Base-by-base conservation (phyloP, 2,888 invertebrate genomes). In the Ectobius pallidus region DNA sequence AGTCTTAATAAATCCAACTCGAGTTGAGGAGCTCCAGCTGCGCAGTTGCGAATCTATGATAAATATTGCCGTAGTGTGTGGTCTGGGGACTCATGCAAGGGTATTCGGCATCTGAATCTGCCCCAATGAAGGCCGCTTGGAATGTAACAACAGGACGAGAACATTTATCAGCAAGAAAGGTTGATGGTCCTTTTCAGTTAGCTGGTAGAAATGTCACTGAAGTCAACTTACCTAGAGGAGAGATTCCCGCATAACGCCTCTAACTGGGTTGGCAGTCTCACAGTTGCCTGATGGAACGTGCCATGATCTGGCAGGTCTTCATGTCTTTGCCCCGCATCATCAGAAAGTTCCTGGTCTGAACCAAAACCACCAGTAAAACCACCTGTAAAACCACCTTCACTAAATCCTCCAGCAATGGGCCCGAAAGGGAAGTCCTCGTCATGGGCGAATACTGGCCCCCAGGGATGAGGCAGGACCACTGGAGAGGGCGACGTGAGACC, bases 171-270 rank as follows among this genome's bases (percentile, higher is more conserved):
- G n/a, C n/a, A n/a, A n/a, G n/a, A n/a, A n/a, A n/a, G n/a, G n/a
- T n/a, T n/a, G n/a, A n/a, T n/a, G n/a, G n/a, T n/a, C n/a, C n/a
- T n/a, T n/a, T n/a, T n/a, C n/a, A n/a, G n/a, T n/a, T n/a, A n/a
- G n/a, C n/a, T n/a, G n/a, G n/a, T n/a, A 34, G 34, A 34, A 34
- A 34, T 34, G 27, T 20, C 16, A n/a, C 7, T 0, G 18, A 34
- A n/a, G n/a, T n/a, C n/a, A n/a, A 14, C 67, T 52, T 46, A 75
- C 83, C 83, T 83, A 62, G 83, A 80, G 9, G 85, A 84, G 68
- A 88, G 81, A 77, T 88, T 87, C 32, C 88, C 88, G 75, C 88
- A 88, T 69, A 86, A 81, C 7, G 86, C 85, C 77, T 86, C 80
- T 46, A 82, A 81, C 78, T 84, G 83, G 73, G 85, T 80, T 52